Conservation (phyloP, 2,888 invertebrate species). For the Tyria jacobaeae region DNA sequence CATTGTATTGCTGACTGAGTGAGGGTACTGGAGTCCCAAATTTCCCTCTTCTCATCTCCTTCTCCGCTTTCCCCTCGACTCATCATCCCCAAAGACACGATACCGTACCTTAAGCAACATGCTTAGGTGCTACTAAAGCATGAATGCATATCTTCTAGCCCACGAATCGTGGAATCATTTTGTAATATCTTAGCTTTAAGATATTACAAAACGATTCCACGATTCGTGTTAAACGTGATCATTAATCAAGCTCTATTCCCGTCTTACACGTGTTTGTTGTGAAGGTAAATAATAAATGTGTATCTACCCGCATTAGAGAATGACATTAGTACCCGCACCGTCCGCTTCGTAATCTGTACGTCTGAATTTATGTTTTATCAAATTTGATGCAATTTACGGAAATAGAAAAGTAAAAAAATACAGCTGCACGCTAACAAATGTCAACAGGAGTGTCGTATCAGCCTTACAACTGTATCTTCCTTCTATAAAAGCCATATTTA, state of each 20-base stretch:
- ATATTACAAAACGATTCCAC: slow-evolving; percentile 24
- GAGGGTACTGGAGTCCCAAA: no score
- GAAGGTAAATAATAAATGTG: slow-evolving; percentile 28
- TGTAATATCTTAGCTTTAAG: no score
- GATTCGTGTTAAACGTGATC: slow-evolving; percentile 19
- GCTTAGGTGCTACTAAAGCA: background rate
- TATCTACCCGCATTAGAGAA: background rate
- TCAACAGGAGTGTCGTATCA: background rate
- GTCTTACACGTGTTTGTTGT: slow-evolving; percentile 23
- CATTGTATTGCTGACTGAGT: no score
- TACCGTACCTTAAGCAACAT: background rate
- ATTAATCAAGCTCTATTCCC: slow-evolving; percentile 38
- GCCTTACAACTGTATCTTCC: no score
- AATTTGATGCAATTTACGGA: background rate
- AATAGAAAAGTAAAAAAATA: background rate
- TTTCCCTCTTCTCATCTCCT: no score
- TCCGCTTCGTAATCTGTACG: slow-evolving; percentile 7
- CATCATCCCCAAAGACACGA: no score
- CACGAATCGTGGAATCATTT: no score
- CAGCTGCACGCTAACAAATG: background rate
- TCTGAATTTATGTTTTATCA: background rate
- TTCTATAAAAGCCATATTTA: no score
- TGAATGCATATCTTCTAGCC: background rate
- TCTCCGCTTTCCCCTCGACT: no score
- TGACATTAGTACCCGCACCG: slow-evolving; percentile 1